Base-by-base conservation (phyloP, 2,797 vertebrate species). In the Melanotaenia nigrans region DNA sequence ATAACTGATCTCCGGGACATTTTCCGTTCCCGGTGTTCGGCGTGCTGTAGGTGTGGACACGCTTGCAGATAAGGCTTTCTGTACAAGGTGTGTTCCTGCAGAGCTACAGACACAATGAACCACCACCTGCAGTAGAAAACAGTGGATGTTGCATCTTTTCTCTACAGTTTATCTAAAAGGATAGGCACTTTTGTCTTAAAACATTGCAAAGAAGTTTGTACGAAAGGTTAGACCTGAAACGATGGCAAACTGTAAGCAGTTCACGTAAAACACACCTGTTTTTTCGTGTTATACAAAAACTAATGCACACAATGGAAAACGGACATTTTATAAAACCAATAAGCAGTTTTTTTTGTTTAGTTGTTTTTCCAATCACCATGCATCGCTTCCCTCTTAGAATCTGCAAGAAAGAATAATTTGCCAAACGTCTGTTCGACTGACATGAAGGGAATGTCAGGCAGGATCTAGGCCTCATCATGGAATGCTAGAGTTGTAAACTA, bases 111-210 rank as follows among this genome's bases (percentile, higher is more conserved):
- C 72, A 77, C 66, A 83, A 80, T 38, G 42, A 87, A 84, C 71
- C 60, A 67, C 25, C 74, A 60, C 81, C 71, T 91, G 91, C 90
- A 73, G 89, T 86, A 72, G 86, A 95, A 93, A 92, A 93, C 73
- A 82, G 75, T 64, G 88, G 93, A 93, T 92, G 88, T 93, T 93
- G 93, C 92, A 94, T 95, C 90, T 81, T 84, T 87, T 60, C 14
- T 65, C 95, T 92, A 92, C 85, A 87, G 92, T 94, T 93, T 94
- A 95, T 95, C 95, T 94, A 92, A 93, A 96, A 95, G 94, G 92
- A 95, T 95, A 98, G 97, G 97, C 97, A 98, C 97, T 98, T 49
- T 97, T 93, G 95, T 96, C 94, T 92, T 94, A 91, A 89, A 96
- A 95, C 93, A 91, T 95, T 87, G 85, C 87, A 95, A 93, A 94